Percentiles rank a stretch among this genome's conserved stretches.
Conservation (phyloP, 2,888 invertebrate genomes). For the Netelia inedita region DNA sequence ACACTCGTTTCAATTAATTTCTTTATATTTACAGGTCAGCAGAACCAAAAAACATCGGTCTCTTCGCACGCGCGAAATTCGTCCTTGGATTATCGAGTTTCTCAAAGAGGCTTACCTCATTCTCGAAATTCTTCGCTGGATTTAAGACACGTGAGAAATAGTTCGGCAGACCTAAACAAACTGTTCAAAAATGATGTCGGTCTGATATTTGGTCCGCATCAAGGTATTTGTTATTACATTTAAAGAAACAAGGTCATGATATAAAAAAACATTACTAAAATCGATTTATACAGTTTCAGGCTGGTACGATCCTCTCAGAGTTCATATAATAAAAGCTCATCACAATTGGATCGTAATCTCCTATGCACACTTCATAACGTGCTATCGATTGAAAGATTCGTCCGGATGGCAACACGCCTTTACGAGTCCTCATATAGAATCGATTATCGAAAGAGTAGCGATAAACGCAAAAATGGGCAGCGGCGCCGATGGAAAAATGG, state of each 20-base stretch:
- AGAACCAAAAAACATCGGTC: slow-evolving; percentile 74
- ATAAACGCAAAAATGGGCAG: slow-evolving; percentile 90
- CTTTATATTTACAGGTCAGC: slow-evolving; percentile 72
- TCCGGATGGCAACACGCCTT: slow-evolving; percentile 98
- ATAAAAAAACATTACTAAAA: background rate
- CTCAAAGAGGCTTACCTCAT: slow-evolving; percentile 87
- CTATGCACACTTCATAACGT: slow-evolving; percentile 97
- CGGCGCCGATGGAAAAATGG: slow-evolving; percentile 89
- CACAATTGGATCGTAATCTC: slow-evolving; percentile 99
- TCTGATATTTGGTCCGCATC: slow-evolving; percentile 89
- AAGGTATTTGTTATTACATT: slow-evolving; percentile 78
- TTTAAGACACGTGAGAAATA: slow-evolving; percentile 90
- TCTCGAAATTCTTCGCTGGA: slow-evolving; percentile 95
- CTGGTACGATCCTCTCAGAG: slow-evolving; percentile 94
- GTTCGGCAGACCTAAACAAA: slow-evolving; percentile 91
- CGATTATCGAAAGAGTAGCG: slow-evolving; percentile 95
- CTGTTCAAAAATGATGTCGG: slow-evolving; percentile 90
- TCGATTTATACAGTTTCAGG: slow-evolving; percentile 86
- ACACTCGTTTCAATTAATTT: background rate
- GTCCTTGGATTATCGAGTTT: slow-evolving; percentile 91
- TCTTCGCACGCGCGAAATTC: slow-evolving; percentile 90
- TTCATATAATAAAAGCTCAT: slow-evolving; percentile 97
- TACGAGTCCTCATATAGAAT: slow-evolving; percentile 96
- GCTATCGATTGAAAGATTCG: slow-evolving; percentile 97
- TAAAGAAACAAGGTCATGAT: slow-evolving; percentile 12